Evolutionary conservation across 1,140 invertebrate species (phyloP), one percentile per base, ranked within the genome.

Genomic region (Spodoptera frugiperda): DNA sequence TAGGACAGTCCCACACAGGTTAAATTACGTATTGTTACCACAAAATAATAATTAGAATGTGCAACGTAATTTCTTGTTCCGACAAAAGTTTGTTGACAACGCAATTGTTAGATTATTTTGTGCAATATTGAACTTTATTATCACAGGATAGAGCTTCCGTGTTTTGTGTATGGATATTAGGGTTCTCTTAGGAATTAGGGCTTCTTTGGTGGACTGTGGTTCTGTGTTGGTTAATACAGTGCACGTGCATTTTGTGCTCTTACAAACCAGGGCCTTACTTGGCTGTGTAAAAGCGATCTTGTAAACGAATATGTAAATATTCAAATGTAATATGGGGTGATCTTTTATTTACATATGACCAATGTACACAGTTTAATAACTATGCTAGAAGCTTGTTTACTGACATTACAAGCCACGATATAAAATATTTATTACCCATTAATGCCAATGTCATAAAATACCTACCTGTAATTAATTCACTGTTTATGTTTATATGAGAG

Each of bases 11-110:
- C 73, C 81, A 82, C 78, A 80, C 84, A 89, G 87, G 86, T 89
- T 85, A 83, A 78, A 84, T 89, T 87, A 86, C 84, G 49, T 77
- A 87, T 86, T 88, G 81, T 85, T 54, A 48, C 17, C 70, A 25
- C 54, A 73, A 55, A 59, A 72, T 67, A 48, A 73, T 73, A 73
- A 73, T 68, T 61, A 21, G 49, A 57, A 71, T 51, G 65, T 68
- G 72, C 61, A 72, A 48, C 54, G 54, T 25, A 73, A 59, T 73
- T 73, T 59, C 30, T 59, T 48, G 63, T 67, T 67, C 63, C 44
- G 44, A 67, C 63, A 67, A 49, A 67, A 49, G 63, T 49, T 67
- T 67, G 63, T 67, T 67, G 63, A 67, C 63, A 73, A 59, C 46
- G 15, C 33, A 51, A 53, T 53, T 68, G 48, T 68, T 68, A n/a